Base-by-base conservation (phyloP, 2,797 vertebrate genomes). In the Gambelia wislizenii region DNA sequence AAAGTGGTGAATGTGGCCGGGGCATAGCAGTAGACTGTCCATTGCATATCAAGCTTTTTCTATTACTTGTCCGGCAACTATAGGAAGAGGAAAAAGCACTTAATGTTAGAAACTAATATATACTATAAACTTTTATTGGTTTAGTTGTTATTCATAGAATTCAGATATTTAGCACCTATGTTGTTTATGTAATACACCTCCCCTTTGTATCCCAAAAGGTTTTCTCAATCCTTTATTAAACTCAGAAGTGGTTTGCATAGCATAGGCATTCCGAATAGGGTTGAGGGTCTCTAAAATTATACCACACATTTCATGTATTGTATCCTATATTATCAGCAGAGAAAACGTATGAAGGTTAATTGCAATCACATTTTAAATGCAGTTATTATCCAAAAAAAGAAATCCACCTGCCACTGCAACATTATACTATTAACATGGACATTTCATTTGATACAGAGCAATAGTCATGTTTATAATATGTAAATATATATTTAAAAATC, bases 11-110 rank as follows among this genome's bases (percentile, higher is more conserved):
- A 93, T 99, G 99, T 75, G 99, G 99, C 69, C 99, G 97, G 69
- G 98, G 99, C 95, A 99, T 97, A 52, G 98, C 98, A 90, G 98
- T 94, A 69, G 99, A 97, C 94, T 99, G 98, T 74, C 98, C 98
- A 96, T 98, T 99, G 95, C 99, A 98, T 92, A 99, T 99, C 95
- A 99, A 96, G 95, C 98, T 99, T 93, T 99, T 99, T 96, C 99
- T 97, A 97, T 99, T 99, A 96, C 98, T 99, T 10, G 99, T 99
- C 95, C 99, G 98, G 96, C 99, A 99, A 96, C 99, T 99, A 96
- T 64, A 91, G 89, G 95, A 91, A 97, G 61, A 92, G 36, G 95
- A 3, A 83, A 83, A 72, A 91, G 72, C 3, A 67, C 88, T 95
- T 75, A 94, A 89, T 87, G 90, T 87, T 9, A 94, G 52, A 92